These are phyloP conservation scores for Xestia ashworthii DNA, from an alignment of 2,888 invertebrate species.

Conservation along the genomic window DNA sequence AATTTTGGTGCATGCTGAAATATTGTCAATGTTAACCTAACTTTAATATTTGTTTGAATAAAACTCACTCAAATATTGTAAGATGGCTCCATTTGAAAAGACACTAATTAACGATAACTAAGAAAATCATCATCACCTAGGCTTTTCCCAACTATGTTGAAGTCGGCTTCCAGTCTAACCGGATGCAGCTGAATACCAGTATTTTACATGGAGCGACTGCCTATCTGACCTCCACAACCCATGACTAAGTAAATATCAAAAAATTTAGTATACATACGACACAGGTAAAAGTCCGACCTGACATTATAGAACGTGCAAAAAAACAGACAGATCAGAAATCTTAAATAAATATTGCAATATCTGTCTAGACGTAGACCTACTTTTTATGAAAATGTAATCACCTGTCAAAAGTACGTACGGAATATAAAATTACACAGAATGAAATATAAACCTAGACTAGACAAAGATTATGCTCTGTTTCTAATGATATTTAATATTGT, in stretches of 20 bases:
- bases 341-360: constrained; percentile 37
- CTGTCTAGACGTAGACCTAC: constrained; percentile 41
- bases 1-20: background rate
- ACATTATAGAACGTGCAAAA: background rate
- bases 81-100: too few species aligned
- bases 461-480: constrained; percentile 39
- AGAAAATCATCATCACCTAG: too few species aligned
- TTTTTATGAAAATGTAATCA: constrained; percentile 53
- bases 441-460: constrained; percentile 58
- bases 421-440: constrained; percentile 67
- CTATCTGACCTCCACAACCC: too few species aligned
- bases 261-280: background rate
- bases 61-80: background rate
- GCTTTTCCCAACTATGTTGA: too few species aligned
- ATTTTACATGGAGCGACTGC: too few species aligned
- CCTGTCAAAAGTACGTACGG: constrained; percentile 43
- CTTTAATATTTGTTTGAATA: background rate
- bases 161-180: too few species aligned
- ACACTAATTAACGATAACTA: too few species aligned
- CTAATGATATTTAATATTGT: constrained; percentile 53
- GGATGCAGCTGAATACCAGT: too few species aligned
- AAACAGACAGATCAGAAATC: constrained; percentile 12
- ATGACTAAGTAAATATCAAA: too few species aligned
- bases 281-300: background rate
- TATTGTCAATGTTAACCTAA: background rate